phyloP scores from a whole-genome alignment of 2,113 vertebrate genomes.

The Cottus gobio region DNA sequence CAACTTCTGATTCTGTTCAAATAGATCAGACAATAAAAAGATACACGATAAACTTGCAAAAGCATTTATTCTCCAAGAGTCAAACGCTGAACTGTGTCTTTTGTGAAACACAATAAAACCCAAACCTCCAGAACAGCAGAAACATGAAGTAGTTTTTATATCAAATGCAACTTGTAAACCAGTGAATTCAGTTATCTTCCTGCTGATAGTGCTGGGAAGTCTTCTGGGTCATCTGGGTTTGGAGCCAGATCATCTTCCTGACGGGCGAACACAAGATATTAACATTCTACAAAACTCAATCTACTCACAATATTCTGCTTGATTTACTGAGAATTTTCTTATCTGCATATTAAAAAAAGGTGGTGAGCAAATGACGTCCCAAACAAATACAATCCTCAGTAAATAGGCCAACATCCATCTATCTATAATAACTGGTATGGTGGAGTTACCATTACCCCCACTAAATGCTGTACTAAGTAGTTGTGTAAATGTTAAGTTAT shows the following conservation, averaged over 20 bases:
- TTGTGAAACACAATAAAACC: conserved; percentile 44
- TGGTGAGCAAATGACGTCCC: neutral
- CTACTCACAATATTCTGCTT: neutral
- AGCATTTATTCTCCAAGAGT: conserved; percentile 63
- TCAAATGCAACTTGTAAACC: conserved; percentile 52
- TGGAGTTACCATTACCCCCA: neutral
- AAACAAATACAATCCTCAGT: neutral
- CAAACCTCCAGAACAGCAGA: conserved; percentile 55
- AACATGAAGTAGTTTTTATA: conserved; percentile 37
- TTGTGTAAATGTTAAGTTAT: neutral
- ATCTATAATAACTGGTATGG: neutral
- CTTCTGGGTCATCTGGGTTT: conserved; percentile 93
- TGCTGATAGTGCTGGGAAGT: conserved; percentile 90
- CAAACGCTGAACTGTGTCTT: conserved; percentile 29
- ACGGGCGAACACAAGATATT: neutral
- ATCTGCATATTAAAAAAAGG: neutral
- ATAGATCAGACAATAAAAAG: no score
- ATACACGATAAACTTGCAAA: conserved; percentile 52
- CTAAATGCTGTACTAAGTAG: neutral
- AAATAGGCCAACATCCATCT: neutral
- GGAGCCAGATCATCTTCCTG: conserved; percentile 81
- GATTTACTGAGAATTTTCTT: neutral
- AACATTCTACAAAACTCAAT: neutral
- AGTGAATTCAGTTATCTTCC: conserved; percentile 54
- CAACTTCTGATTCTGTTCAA: neutral